Percentiles rank a stretch among this genome's conserved stretches.
These are phyloP conservation scores for Idaea biselata DNA, from an alignment of 2,888 invertebrate genomes.

Conservation along the genomic window DNA sequence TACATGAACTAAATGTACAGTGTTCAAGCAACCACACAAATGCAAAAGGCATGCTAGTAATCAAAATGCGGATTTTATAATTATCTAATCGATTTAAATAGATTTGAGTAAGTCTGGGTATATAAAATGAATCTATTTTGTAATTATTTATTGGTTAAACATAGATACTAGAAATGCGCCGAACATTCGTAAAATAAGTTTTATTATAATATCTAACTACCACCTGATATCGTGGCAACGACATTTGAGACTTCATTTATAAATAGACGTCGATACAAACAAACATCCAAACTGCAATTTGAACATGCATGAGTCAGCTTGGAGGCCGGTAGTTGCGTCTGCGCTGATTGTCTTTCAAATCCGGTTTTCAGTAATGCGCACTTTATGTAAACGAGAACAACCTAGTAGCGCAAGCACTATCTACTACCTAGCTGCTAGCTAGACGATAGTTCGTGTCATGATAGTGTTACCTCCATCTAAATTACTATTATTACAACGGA, in stretches of 20 bases:
- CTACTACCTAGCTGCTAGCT: background rate
- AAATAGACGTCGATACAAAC: background rate
- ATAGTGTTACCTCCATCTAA: background rate
- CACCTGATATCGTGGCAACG: background rate
- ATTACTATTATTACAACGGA: background rate
- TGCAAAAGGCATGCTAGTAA: too few species aligned
- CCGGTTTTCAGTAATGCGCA: constrained; percentile 55
- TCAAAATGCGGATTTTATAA: too few species aligned
- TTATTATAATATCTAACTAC: background rate
- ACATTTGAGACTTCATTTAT: background rate
- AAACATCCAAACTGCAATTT: constrained; percentile 14
- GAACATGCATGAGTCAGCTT: constrained; percentile 25
- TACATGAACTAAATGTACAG: too few species aligned
- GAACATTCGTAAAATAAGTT: too few species aligned
- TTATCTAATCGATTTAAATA: too few species aligned
- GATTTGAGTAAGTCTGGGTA: too few species aligned
- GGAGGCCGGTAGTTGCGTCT: constrained; percentile 44
- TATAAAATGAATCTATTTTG: too few species aligned
- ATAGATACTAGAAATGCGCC: too few species aligned
- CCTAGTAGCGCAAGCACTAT: background rate
- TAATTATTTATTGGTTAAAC: too few species aligned
- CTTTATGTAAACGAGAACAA: constrained; percentile 32
- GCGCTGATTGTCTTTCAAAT: constrained; percentile 54
- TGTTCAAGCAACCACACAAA: too few species aligned
- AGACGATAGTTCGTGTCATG: background rate